Conservation (phyloP, 2,797 vertebrate species). For the Setipinna tenuifilis region DNA sequence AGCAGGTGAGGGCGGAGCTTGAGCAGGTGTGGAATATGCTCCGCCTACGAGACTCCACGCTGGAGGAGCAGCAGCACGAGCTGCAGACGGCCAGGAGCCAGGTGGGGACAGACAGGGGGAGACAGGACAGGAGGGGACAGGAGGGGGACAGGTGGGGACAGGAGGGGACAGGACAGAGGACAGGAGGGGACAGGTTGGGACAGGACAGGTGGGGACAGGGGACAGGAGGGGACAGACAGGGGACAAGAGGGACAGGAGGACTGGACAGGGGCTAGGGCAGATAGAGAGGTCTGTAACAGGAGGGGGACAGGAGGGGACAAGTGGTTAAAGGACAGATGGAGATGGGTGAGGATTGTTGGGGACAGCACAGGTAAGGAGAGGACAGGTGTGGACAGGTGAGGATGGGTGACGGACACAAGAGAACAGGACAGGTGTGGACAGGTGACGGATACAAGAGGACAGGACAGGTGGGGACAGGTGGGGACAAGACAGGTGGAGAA, state of each 20-base stretch:
- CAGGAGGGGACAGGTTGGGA: no score
- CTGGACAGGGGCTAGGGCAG: no score
- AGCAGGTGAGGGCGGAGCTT: conserved; percentile 60
- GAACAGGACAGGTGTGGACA: no score
- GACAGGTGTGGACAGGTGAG: background rate
- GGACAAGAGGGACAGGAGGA: no score
- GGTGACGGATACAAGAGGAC: no score
- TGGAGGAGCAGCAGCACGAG: conserved; percentile 53
- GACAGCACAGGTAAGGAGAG: background rate
- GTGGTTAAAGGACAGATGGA: no score
- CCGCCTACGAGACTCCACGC: conserved; percentile 49
- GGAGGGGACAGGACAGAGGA: background rate
- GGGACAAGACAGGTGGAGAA: background rate
- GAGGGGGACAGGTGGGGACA: background rate
- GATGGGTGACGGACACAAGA: no score
- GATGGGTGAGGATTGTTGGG: no score
- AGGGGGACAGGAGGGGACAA: no score
- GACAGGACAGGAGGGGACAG: background rate
- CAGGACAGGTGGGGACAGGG: no score
- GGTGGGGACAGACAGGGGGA: conserved; percentile 40
- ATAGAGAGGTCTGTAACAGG: no score
- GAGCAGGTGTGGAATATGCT: conserved; percentile 60
- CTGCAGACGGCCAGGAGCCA: conserved; percentile 50
- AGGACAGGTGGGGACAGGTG: background rate
- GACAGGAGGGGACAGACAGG: no score